These are phyloP conservation scores for Hydractinia echinata DNA, from an alignment of 30 jellyfish, hydroid and myxozoan genomes.

Conservation along the genomic window DNA sequence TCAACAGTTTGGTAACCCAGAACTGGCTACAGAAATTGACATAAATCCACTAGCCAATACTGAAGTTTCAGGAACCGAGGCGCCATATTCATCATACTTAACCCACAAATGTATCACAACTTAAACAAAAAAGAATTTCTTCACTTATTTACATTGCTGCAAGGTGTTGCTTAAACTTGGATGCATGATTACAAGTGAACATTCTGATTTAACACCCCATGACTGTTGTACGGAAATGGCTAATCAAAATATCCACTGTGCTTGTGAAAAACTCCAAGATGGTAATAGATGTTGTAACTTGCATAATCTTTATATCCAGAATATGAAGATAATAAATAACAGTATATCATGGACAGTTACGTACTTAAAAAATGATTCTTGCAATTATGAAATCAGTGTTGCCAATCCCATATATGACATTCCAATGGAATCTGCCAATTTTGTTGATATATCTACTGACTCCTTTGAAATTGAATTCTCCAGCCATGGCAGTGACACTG, in stretches of 20 bases:
- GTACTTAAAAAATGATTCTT: background rate
- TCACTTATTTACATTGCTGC: background rate
- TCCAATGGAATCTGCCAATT: background rate
- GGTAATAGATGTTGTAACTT: background rate
- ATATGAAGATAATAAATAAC: background rate
- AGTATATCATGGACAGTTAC: constrained; percentile 4
- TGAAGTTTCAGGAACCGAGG: background rate
- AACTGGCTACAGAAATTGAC: too few relatives aligned
- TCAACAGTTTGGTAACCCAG: too few relatives aligned
- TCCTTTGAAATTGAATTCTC: constrained; percentile 15
- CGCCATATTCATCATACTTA: background rate
- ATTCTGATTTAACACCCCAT: background rate
- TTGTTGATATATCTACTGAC: background rate
- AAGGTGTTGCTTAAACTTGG: constrained; percentile 6
- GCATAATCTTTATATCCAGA: background rate
- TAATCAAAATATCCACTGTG: background rate
- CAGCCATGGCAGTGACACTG: background rate
- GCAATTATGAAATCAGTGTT: background rate
- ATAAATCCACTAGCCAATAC: background rate
- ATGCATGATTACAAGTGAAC: background rate
- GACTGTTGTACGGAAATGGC: background rate
- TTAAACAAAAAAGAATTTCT: constrained; percentile 7
- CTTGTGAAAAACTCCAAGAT: background rate
- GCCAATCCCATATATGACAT: constrained; percentile 1
- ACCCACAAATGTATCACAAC: constrained; percentile 12